Evolutionary conservation across 2,797 vertebrate species (phyloP).

Genomic region (Nyctalus aviator): DNA sequence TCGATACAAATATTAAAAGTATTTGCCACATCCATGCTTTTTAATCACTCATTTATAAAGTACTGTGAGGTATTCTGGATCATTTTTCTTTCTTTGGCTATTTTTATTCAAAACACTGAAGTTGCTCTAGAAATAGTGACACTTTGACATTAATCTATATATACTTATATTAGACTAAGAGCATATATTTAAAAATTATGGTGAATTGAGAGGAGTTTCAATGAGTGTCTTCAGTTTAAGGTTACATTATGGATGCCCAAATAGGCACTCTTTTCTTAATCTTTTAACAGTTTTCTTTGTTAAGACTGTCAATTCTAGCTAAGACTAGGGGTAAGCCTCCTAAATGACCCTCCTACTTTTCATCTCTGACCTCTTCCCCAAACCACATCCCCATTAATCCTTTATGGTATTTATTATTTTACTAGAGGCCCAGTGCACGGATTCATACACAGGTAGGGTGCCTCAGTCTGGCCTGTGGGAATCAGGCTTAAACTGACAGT

Average conservation of each 20-base stretch:
- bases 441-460: too few species aligned
- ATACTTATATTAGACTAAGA: background rate
- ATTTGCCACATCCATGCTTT: background rate
- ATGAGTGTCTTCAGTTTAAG: background rate
- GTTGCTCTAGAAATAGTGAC: background rate
- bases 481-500: too few species aligned
- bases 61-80: background rate
- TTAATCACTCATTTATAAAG: background rate
- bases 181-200: background rate
- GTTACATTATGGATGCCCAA: background rate
- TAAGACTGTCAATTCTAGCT: background rate
- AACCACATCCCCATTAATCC: background rate
- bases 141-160: background rate
- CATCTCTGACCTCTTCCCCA: background rate
- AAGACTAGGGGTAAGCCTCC: background rate
- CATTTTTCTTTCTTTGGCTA: background rate
- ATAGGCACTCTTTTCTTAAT: background rate
- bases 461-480: too few species aligned
- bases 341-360: background rate
- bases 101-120: constrained; percentile 9
- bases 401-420: background rate
- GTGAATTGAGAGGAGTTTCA: background rate
- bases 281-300: background rate
- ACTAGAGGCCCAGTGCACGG: too few species aligned
- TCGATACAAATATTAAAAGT: background rate